phyloP scores from a whole-genome alignment of 1,140 invertebrate genomes.

The Olivierus martensii region DNA sequence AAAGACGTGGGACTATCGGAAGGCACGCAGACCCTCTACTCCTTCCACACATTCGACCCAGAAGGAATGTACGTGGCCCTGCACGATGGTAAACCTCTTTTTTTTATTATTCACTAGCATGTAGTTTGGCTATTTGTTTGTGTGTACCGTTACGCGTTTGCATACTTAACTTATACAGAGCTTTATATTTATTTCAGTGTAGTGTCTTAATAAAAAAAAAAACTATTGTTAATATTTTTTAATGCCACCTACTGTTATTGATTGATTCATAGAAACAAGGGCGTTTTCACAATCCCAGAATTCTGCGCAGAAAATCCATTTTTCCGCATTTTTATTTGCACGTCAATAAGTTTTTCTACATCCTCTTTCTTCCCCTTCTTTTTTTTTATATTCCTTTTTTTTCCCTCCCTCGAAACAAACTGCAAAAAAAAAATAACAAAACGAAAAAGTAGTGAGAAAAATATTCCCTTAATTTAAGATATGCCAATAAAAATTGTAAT shows the following conservation, averaged over 20 bases:
- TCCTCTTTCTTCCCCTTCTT: too few species aligned
- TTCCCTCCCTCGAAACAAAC: too few species aligned
- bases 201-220: too few species aligned
- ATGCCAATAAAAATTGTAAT: too few species aligned
- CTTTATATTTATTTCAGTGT: too few species aligned
- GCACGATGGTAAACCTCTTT: background rate
- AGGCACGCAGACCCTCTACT: constrained; percentile 13
- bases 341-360: background rate
- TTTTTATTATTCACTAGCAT: background rate
- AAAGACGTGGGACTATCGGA: constrained; percentile 15
- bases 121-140: too few species aligned
- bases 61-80: constrained; percentile 18
- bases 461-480: too few species aligned
- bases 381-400: too few species aligned
- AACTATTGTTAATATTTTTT: background rate
- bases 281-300: background rate
- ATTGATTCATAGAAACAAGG: background rate
- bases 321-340: background rate
- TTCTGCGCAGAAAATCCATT: background rate
- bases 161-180: too few species aligned
- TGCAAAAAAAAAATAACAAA: too few species aligned
- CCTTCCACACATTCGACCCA: constrained; percentile 12
- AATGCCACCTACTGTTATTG: background rate
- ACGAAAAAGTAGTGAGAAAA: too few species aligned
- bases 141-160: too few species aligned